Base-by-base conservation (phyloP, 2,113 vertebrate genomes). In the Xiphophorus hellerii region DNA sequence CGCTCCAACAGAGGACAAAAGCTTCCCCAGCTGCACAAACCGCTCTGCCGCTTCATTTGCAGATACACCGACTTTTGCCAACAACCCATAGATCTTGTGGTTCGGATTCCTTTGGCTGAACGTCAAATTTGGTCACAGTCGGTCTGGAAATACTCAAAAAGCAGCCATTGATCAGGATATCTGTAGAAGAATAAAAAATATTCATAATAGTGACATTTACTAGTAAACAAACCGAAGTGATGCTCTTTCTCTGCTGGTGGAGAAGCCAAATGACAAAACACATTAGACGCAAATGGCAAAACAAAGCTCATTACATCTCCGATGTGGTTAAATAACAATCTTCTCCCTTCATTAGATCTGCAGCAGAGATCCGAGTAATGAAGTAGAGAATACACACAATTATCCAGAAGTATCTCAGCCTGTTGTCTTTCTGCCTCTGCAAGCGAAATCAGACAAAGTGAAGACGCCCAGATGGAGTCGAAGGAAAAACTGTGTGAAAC, bases 121-220 rank as follows among this genome's bases (percentile, higher is more conserved):
- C 9, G 35, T 77, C 72, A 73, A 14, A 22, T 73, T 64, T 58
- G 69, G 15, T 70, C 66, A 67, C 62, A n/a, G 62, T 77, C 84
- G 71, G 71, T 82, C 69, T 77, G 65, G 44, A 60, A 25, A 33
- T 69, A 63, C 66, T 64, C 35, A 54, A 67, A 72, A 29, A 7
- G 28, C 11, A 39, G 69, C 64, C 78, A 6, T 42, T 66, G 76
- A 6, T 20, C 13, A 33, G 48, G 20, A 76, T 60, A 62, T 77
- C 91, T 89, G 87, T 73, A 67, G 85, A 85, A 86, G n/a, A 85
- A 87, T 62, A 81, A 20, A 71, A 63, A n/a, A 81, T 27, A 29
- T 74, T 72, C n/a, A 44, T 37, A 29, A 61, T 17, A 8, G 27
- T 27, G 29, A 13, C 25, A 62, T 82, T 77, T 54, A 76, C 15